A percentile compares a stretch with the other conserved stretches of the same genome.
These are phyloP conservation scores for Steinernema khuongi DNA, from an alignment of 1,140 invertebrate genomes.

Conservation along the genomic window DNA sequence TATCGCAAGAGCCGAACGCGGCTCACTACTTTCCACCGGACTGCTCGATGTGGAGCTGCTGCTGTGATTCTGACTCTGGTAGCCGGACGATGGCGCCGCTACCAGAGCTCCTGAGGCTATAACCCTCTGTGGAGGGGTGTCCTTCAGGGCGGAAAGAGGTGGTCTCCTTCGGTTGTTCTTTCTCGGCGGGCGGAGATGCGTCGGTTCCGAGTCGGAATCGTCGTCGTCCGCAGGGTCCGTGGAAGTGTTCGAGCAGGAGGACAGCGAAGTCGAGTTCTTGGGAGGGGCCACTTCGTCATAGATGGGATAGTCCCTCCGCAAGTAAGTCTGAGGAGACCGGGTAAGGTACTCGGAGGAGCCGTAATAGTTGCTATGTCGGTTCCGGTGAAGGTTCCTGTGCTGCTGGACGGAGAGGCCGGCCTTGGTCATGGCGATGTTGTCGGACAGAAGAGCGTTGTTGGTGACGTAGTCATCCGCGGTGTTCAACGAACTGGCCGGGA, in stretches of 20 bases:
- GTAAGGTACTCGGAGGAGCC: neutral
- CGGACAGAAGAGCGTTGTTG: neutral
- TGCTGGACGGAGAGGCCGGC: neutral
- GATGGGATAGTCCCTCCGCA: neutral
- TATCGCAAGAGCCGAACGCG: slow-evolving; percentile 30
- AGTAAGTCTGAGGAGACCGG: neutral
- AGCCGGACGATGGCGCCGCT: slow-evolving; percentile 42
- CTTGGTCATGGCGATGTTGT: slow-evolving; percentile 10
- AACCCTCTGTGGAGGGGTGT: neutral
- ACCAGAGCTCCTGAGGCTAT: neutral
- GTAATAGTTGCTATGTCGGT: neutral
- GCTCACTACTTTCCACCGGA: slow-evolving; percentile 23
- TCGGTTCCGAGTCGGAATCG: neutral
- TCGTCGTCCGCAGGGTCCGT: slow-evolving; percentile 1
- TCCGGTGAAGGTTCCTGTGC: neutral
- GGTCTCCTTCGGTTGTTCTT: neutral
- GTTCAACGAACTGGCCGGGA: slow-evolving; percentile 34
- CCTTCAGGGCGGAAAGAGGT: neutral
- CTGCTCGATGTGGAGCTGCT: slow-evolving; percentile 33
- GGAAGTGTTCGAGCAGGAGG: slow-evolving; percentile 6
- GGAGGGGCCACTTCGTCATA: slow-evolving; percentile 4
- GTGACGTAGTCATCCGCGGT: slow-evolving; percentile 46
- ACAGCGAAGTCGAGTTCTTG: neutral
- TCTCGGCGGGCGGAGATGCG: neutral
- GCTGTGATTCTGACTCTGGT: slow-evolving; percentile 49